A percentile compares a stretch with the other conserved stretches of the same genome.
These are phyloP conservation scores for Sinocyclocheilus rhinocerous DNA, from an alignment of 2,113 vertebrate genomes.

Conservation along the genomic window DNA sequence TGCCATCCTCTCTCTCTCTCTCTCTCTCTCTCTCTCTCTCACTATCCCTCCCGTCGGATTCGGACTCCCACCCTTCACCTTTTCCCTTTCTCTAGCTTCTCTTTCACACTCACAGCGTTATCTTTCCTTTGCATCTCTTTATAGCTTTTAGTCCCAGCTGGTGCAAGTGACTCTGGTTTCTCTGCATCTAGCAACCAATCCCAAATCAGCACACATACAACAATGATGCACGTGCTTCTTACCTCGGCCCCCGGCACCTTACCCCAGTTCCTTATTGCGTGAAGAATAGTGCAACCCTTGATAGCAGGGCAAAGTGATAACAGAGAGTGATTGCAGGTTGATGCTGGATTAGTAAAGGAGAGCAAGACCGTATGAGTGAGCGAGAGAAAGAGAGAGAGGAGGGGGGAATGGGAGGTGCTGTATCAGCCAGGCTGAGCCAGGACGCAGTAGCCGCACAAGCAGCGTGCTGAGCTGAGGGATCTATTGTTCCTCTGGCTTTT, in stretches of 20 bases:
- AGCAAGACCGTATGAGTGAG: constrained; percentile 16
- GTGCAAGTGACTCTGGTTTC: constrained; percentile 4
- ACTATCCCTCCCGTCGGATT: background rate
- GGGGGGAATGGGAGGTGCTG: constrained; percentile 63
- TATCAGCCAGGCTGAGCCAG: constrained; percentile 70
- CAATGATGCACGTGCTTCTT: constrained; percentile 15
- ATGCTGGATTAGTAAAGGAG: constrained; percentile 36
- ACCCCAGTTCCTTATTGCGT: constrained; percentile 1
- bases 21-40: background rate
- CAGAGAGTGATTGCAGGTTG: constrained; percentile 19
- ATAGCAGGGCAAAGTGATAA: constrained; percentile 40
- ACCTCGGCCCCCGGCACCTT: background rate
- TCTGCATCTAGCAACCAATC: constrained; percentile 12
- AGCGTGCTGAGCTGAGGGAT: constrained; percentile 68
- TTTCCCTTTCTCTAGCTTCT: background rate
- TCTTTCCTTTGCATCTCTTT: constrained; percentile 43
- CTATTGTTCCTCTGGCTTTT: constrained; percentile 77
- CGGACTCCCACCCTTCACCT: background rate
- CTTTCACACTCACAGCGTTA: constrained; percentile 27
- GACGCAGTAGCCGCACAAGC: constrained; percentile 62
- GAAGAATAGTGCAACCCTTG: constrained; percentile 38
- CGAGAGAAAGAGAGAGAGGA: constrained; percentile 50
- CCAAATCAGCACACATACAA: constrained; percentile 38
- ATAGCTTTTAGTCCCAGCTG: constrained; percentile 41
- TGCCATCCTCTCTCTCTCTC: background rate